Evolutionary conservation across 53 echinoderm and acorn worm species (phyloP), one percentile per base, ranked within the genome.

Genomic region (Echinarachnius parma): DNA sequence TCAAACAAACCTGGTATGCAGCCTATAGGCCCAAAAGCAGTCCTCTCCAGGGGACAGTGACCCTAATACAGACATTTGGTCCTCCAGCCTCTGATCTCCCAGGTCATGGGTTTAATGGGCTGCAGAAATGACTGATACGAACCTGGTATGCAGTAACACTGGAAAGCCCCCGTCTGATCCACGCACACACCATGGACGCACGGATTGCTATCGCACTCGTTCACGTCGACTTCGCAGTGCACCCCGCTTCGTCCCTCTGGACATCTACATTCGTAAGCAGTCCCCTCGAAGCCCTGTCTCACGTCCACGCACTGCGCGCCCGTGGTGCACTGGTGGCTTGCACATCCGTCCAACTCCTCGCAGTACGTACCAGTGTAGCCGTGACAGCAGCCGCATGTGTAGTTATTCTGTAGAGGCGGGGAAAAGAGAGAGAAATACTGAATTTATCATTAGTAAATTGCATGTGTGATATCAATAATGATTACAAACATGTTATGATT

Each of bases 71-170:
- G n/a, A n/a, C n/a, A n/a, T n/a, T n/a, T n/a, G n/a, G n/a, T n/a
- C n/a, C n/a, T n/a, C n/a, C n/a, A n/a, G n/a, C n/a, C n/a, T n/a
- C n/a, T n/a, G n/a, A n/a, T n/a, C n/a, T n/a, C n/a, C n/a, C n/a
- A n/a, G n/a, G n/a, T n/a, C n/a, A n/a, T n/a, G n/a, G n/a, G n/a
- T n/a, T n/a, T n/a, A n/a, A n/a, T n/a, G n/a, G n/a, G n/a, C n/a
- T n/a, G n/a, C n/a, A n/a, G 42, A 7, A 42, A 9, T 42, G 14
- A 14, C 14, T 42, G 14, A 64, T 22, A 72, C 78, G 29, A 28
- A 94, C 94, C 94, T 84, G 94, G 94, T 62, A 87, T 63, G 48
- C 95, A 95, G 60, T 95, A 95, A 65, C 95, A 95, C 72, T 95
- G 96, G 80, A 87, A 95, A n/a, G 82, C 75, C 28, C 87, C 82